These are phyloP conservation scores for Euzophera pinguis DNA, from an alignment of 2,888 invertebrate genomes.

Conservation along the genomic window DNA sequence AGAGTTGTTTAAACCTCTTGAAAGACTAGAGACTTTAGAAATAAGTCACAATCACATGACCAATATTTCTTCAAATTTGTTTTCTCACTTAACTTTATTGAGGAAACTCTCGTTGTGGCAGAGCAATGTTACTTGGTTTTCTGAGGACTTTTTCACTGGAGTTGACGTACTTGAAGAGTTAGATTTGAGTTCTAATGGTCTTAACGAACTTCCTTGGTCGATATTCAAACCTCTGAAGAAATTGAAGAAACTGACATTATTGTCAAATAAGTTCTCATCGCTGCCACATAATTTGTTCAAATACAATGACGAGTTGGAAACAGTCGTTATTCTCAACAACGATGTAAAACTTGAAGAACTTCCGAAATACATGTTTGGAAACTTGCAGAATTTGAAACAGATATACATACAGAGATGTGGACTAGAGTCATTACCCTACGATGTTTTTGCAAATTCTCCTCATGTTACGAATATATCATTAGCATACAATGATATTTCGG, in stretches of 20 bases:
- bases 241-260: constrained; percentile 82
- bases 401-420: constrained; percentile 80
- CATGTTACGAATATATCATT: constrained; percentile 81
- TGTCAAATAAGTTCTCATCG: constrained; percentile 82
- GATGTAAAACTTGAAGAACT: constrained; percentile 78
- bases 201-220: constrained; percentile 80
- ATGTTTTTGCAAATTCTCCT: constrained; percentile 81
- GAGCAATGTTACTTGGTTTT: constrained; percentile 83
- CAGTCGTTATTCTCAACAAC: constrained; percentile 79
- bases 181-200: constrained; percentile 84
- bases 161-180: constrained; percentile 81
- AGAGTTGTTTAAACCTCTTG: constrained; percentile 76
- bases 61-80: constrained; percentile 80
- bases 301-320: constrained; percentile 73
- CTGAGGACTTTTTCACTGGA: constrained; percentile 81
- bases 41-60: constrained; percentile 83
- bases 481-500: constrained; percentile 75
- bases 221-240: constrained; percentile 82
- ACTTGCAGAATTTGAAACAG: constrained; percentile 76
- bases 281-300: constrained; percentile 81
- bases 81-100: constrained; percentile 81
- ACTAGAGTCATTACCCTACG: constrained; percentile 78
- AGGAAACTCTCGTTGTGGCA: constrained; percentile 83
- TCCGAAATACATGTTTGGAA: constrained; percentile 80
- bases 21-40: constrained; percentile 81